Base-by-base conservation (phyloP, 2,888 invertebrate species). In the Hetaerina titia region DNA sequence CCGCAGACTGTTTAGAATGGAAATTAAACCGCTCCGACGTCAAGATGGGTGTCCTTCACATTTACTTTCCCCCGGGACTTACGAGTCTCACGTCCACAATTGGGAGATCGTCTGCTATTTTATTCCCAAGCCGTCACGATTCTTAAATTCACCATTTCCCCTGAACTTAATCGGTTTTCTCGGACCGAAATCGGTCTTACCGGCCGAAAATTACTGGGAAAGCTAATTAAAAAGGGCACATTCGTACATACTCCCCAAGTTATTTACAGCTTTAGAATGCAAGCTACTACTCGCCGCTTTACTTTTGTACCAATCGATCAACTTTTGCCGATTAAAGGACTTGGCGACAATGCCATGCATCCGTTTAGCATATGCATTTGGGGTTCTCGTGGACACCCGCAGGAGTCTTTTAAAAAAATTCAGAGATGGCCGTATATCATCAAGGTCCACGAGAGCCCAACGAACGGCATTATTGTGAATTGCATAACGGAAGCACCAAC, bases 1-100 rank as follows among this genome's bases (percentile, higher is more conserved):
- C 81, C 81, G 31, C n/a, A 56, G 89, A 5, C 89, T 89, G 89
- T 90, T 63, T 25, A 63, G 90, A 90, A 90, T 90, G 90, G 90
- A 90, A 64, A 45, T 69, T 90, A 15, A 90, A 69, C n/a, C n/a
- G 69, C 64, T 69, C 69, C 64, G 9, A 81, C 81, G 9, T 25
- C 81, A 81, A 25, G 13, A 31, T 25, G 81, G 25, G 22, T 63
- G 45, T 13, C 92, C 64, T 90, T 90, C 90, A 64, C 90, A 69
- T 31, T 69, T 90, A 90, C 90, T 90, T 90, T 90, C 90, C 64
- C 90, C 90, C 19, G 17, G 19, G 25, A 25, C 81, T 13, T 13
- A 4, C 22, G 22, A 81, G 31, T n/a, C 81, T n/a, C 81, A 15
- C 81, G 81, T 22, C 60, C 60, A 5, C 60, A 60, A 60, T 60